These are phyloP conservation scores for Melanostigma gelatinosum DNA, from an alignment of 2,113 vertebrate genomes.

Conservation along the genomic window DNA sequence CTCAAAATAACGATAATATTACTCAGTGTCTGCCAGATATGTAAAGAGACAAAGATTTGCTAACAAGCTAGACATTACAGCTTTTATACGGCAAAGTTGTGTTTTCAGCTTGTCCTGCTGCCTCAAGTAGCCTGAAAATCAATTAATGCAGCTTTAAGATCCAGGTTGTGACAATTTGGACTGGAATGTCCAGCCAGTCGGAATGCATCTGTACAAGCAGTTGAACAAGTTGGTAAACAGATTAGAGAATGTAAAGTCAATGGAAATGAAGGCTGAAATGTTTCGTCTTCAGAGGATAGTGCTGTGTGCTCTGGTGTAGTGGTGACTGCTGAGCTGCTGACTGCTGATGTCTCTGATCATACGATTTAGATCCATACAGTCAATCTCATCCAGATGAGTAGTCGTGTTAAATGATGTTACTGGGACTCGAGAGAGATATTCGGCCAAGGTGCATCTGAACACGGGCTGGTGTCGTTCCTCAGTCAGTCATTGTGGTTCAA, in stretches of 20 bases:
- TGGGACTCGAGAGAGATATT: neutral
- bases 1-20: neutral
- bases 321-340: constrained; percentile 38
- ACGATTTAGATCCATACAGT: constrained; percentile 1
- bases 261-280: constrained; percentile 33
- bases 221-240: neutral
- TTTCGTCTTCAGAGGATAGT: constrained; percentile 58
- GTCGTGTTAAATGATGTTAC: constrained; percentile 1
- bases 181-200: neutral
- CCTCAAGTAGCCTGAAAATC: neutral
- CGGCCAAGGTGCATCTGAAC: neutral
- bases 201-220: neutral
- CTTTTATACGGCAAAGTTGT: neutral
- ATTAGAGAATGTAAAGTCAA: constrained; percentile 40
- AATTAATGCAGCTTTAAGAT: constrained; percentile 6
- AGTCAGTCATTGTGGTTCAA: neutral
- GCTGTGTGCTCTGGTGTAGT: constrained; percentile 55
- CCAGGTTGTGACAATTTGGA: neutral
- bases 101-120: constrained; percentile 2
- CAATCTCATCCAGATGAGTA: constrained; percentile 28
- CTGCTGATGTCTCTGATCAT: constrained; percentile 28
- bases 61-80: neutral
- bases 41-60: neutral
- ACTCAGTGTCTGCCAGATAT: neutral
- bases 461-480: neutral